phyloP scores from a whole-genome alignment of 2,113 vertebrate species.

The Siphamia tubifer region DNA sequence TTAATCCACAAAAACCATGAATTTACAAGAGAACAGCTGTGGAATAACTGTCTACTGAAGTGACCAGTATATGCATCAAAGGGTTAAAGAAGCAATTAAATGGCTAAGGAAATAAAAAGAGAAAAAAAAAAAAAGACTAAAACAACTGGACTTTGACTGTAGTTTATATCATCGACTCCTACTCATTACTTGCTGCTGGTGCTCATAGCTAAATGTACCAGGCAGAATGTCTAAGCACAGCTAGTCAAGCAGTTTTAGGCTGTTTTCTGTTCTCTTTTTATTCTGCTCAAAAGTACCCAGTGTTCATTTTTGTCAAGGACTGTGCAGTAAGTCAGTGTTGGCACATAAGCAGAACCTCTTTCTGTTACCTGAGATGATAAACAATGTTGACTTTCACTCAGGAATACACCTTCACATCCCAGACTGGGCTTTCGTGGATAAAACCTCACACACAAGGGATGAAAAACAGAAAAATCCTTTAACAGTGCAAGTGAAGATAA shows the following conservation, averaged over 20 bases:
- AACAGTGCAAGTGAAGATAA: neutral
- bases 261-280: neutral
- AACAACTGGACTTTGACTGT: neutral
- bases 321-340: neutral
- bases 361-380: conserved; percentile 10
- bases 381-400: neutral
- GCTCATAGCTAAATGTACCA: neutral
- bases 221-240: neutral
- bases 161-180: neutral
- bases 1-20: too few relatives aligned
- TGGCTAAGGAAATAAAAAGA: too few relatives aligned
- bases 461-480: too few relatives aligned
- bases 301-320: neutral
- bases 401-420: neutral
- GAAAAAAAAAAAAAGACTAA: neutral
- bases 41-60: too few relatives aligned
- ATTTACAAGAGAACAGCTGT: too few relatives aligned
- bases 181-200: conserved; percentile 5
- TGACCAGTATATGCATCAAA: too few relatives aligned
- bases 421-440: neutral
- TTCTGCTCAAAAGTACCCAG: neutral
- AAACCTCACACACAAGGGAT: conserved; percentile 7
- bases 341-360: conserved; percentile 4
- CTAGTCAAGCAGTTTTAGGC: neutral
- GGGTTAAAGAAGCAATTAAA: conserved; percentile 1